phyloP scores from a whole-genome alignment of 2,888 invertebrate genomes.

The Ferrisia virgata region DNA sequence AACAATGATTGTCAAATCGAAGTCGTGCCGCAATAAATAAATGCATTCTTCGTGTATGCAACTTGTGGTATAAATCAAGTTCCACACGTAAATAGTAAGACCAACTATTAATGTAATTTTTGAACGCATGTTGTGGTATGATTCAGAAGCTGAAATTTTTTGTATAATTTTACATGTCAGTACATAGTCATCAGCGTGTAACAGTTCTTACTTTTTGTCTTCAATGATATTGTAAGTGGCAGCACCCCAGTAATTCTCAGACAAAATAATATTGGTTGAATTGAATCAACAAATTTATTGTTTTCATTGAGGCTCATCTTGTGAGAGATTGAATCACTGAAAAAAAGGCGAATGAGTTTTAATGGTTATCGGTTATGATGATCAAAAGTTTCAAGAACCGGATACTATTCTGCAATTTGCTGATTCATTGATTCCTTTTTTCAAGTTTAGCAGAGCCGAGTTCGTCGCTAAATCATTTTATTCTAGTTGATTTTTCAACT shows the following conservation, averaged over 20 bases:
- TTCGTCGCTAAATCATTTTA: too few species aligned
- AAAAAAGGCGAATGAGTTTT: neutral
- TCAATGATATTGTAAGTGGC: neutral
- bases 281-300: neutral
- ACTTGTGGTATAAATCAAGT: neutral
- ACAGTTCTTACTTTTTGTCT: neutral
- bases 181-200: too few species aligned
- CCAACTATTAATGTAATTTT: neutral
- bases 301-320: neutral
- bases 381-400: too few species aligned
- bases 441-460: too few species aligned
- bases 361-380: too few species aligned
- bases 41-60: neutral
- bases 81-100: neutral
- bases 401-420: too few species aligned
- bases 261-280: neutral
- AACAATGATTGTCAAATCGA: neutral
- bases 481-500: too few species aligned
- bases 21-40: neutral
- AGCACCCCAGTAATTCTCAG: neutral
- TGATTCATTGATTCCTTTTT: too few species aligned
- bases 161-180: neutral
- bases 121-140: neutral
- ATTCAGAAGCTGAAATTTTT: neutral
- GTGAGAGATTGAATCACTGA: neutral